phyloP scores from a whole-genome alignment of 2,888 invertebrate species.

The Adela reaumurella region DNA sequence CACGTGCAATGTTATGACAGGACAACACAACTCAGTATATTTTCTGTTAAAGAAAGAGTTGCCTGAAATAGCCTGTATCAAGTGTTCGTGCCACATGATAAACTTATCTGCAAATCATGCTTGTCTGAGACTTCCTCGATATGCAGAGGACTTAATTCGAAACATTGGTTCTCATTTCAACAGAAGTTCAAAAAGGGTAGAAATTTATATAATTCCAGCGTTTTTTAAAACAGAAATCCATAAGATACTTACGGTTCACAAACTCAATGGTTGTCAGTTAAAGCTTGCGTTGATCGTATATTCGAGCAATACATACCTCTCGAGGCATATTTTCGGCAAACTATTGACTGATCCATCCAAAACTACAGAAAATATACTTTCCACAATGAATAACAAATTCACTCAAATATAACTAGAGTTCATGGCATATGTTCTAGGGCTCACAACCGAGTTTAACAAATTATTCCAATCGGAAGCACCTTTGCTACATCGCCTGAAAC shows the following conservation, averaged over 20 bases:
- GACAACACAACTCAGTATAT: conserved; percentile 12
- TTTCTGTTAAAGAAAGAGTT: conserved; percentile 8
- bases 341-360: conserved; percentile 16
- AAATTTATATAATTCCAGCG: conserved; percentile 19
- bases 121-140: conserved; percentile 19
- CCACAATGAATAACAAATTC: conserved; percentile 15
- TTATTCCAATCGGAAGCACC: conserved; percentile 16
- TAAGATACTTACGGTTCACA: conserved; percentile 15
- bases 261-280: conserved; percentile 22
- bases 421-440: conserved; percentile 14
- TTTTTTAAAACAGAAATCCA: conserved; percentile 21
- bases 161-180: conserved; percentile 11
- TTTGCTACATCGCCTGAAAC: conserved; percentile 11
- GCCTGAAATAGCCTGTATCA: conserved; percentile 18
- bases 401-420: conserved; percentile 17
- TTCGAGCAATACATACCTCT: conserved; percentile 21
- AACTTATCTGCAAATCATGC: conserved; percentile 20
- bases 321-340: conserved; percentile 16
- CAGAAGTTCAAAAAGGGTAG: conserved; percentile 9
- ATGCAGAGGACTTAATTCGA: conserved; percentile 12
- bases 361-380: conserved; percentile 11
- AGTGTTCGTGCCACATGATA: conserved; percentile 23
- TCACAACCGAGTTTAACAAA: conserved; percentile 16
- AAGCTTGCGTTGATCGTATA: conserved; percentile 20
- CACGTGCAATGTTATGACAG: conserved; percentile 20